phyloP scores from a whole-genome alignment of 2,113 vertebrate species.

The Atherinomorus stipes region DNA sequence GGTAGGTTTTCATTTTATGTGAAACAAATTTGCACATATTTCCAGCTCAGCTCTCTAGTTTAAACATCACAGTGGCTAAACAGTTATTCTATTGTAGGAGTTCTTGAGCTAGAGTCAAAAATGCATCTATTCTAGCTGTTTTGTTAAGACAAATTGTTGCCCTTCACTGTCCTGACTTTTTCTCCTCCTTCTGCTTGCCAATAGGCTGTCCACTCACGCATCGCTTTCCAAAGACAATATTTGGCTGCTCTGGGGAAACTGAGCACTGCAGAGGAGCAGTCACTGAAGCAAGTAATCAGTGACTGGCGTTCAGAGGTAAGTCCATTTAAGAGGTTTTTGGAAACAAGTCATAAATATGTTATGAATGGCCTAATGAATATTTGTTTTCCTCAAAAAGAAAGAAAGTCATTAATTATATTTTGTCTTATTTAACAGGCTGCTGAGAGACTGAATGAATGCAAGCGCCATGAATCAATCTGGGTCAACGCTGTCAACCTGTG shows the following conservation, averaged over 20 bases:
- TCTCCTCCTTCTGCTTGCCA: conserved; percentile 7
- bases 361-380: no score
- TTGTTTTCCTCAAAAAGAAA: not conserved
- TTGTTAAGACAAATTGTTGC: no score
- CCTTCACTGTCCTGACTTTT: conserved; percentile 11
- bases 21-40: not conserved
- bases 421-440: conserved; percentile 62
- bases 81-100: no score
- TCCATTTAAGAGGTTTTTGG: not conserved
- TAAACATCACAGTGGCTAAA: no score
- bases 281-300: conserved; percentile 79
- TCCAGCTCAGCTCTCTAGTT: no score
- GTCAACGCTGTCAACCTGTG: conserved; percentile 78
- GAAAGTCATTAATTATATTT: not conserved
- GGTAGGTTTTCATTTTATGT: conserved; percentile 51
- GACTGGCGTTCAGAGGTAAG: conserved; percentile 78
- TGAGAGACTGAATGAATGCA: conserved; percentile 77
- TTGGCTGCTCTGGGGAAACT: conserved; percentile 79
- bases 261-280: conserved; percentile 76
- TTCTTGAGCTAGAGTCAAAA: no score
- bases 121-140: no score
- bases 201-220: conserved; percentile 82
- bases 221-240: conserved; percentile 81
- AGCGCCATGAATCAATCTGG: conserved; percentile 81
- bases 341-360: not conserved